Conservation (phyloP, 1,140 invertebrate species). For the Neodiprion virginianus region DNA sequence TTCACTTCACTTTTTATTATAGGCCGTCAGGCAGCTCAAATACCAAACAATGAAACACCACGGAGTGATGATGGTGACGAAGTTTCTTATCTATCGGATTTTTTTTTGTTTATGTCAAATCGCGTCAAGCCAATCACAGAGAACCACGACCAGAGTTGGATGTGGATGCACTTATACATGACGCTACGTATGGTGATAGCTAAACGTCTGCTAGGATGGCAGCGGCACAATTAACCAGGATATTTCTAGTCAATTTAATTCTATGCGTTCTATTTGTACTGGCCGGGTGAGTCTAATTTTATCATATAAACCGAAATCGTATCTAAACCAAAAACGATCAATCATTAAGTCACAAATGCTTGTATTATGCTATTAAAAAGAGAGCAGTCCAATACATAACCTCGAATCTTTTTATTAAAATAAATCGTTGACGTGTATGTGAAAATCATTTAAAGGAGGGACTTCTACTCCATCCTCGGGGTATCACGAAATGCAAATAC, state of each 20-base stretch:
- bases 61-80: too few species aligned
- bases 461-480: constrained; percentile 96
- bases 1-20: too few species aligned
- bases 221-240: constrained; percentile 44
- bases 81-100: too few species aligned
- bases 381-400: constrained; percentile 25
- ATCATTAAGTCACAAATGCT: not conserved
- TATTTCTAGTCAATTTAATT: constrained; percentile 53
- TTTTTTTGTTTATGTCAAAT: too few species aligned
- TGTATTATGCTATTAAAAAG: too few species aligned
- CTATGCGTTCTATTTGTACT: constrained; percentile 40
- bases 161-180: constrained; percentile 8
- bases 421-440: not conserved
- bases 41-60: too few species aligned
- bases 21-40: too few species aligned
- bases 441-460: constrained; percentile 67
- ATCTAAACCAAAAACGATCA: constrained; percentile 1
- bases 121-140: constrained; percentile 43
- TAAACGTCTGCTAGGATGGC: constrained; percentile 58
- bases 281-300: constrained; percentile 47
- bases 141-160: constrained; percentile 48
- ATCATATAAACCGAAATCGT: not conserved
- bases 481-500: constrained; percentile 82
- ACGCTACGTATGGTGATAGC: constrained; percentile 20
- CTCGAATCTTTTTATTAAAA: not conserved